Evolutionary conservation across 1,140 invertebrate genomes (phyloP).

Genomic region (Mactra quadrangularis): DNA sequence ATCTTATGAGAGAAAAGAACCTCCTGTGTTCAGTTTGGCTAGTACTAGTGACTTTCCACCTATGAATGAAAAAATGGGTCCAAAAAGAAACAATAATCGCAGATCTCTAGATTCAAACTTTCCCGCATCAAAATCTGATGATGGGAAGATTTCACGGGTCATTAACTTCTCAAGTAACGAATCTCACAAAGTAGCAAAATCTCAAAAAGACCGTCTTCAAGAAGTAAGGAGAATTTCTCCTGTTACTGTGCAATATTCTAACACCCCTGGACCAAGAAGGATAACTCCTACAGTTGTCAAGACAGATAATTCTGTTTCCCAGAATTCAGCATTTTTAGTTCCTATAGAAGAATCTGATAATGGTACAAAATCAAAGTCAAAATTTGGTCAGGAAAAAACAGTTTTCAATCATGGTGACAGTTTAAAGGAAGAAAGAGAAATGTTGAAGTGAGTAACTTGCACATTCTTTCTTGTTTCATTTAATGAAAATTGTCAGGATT

Average conservation of each 20-base stretch:
- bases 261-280: slow-evolving; percentile 37
- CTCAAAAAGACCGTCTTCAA: slow-evolving; percentile 30
- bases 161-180: slow-evolving; percentile 58
- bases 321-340: slow-evolving; percentile 57
- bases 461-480: neutral
- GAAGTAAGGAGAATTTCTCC: slow-evolving; percentile 48
- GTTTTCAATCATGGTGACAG: neutral
- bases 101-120: slow-evolving; percentile 53
- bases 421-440: slow-evolving; percentile 63
- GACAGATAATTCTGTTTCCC: slow-evolving; percentile 44
- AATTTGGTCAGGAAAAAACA: neutral
- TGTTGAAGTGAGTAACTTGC: slow-evolving; percentile 62
- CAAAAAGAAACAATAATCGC: slow-evolving; percentile 10
- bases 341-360: slow-evolving; percentile 46
- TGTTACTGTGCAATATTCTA: slow-evolving; percentile 21
- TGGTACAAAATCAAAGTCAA: slow-evolving; percentile 11
- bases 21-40: slow-evolving; percentile 49
- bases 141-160: slow-evolving; percentile 36
- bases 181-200: slow-evolving; percentile 10
- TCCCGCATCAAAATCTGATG: slow-evolving; percentile 27
- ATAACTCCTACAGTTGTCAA: slow-evolving; percentile 60
- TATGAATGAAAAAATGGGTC: slow-evolving; percentile 21
- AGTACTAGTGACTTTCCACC: slow-evolving; percentile 55
- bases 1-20: neutral
- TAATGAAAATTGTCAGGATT: too few species aligned